Conservation (phyloP, 2,797 vertebrate species). For the Cyclura pinguis region DNA sequence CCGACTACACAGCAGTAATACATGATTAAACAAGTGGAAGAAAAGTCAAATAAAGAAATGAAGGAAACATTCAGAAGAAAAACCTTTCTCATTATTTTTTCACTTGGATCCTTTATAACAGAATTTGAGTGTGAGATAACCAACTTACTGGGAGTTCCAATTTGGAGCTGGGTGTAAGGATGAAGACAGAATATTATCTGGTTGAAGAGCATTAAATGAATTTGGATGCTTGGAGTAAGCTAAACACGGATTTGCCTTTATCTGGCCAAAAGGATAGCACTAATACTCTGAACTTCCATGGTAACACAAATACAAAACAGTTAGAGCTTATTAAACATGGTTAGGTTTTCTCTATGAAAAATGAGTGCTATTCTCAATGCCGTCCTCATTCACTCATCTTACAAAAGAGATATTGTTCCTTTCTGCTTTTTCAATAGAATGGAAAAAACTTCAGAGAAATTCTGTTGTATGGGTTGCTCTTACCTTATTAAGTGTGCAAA, state of each 20-base stretch:
- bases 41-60: neutral
- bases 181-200: neutral
- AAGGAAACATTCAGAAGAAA: neutral
- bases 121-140: neutral
- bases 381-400: neutral
- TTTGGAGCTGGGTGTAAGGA: neutral
- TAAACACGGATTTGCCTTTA: neutral
- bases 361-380: neutral
- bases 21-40: neutral
- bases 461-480: neutral
- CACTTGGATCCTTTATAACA: neutral
- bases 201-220: neutral
- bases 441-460: neutral
- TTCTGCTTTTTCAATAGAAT: neutral
- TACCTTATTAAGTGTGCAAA: conserved; percentile 13
- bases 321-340: neutral
- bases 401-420: neutral
- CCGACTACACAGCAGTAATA: neutral
- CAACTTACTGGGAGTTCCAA: rapidly evolving
- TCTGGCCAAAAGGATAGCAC: no score
- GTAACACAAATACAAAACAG: no score
- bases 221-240: neutral
- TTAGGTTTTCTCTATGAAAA: neutral
- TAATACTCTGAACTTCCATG: no score
- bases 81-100: neutral